A percentile compares a stretch with the other conserved stretches of the same genome.
phyloP scores from a whole-genome alignment of 64 coral and sea anemone species.

The Cladopsammia gracilis region DNA sequence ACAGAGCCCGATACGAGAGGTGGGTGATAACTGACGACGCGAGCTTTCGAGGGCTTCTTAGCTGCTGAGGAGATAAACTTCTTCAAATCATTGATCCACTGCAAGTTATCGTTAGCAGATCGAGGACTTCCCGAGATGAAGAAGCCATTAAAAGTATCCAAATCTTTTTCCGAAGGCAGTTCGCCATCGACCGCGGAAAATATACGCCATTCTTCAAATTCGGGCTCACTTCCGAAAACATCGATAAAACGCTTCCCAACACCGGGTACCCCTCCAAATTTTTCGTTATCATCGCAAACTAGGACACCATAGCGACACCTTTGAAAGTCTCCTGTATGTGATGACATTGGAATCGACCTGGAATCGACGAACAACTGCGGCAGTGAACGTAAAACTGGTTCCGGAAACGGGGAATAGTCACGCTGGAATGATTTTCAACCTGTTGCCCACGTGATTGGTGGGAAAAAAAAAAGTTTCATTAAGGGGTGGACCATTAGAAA shows the following conservation, averaged over 20 bases:
- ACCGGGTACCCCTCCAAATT: conserved; percentile 2
- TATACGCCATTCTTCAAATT: conserved; percentile 8
- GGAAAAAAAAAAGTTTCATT: too few species aligned
- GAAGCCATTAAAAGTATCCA: conserved; percentile 54
- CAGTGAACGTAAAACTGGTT: too few species aligned
- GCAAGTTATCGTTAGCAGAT: conserved; percentile 42
- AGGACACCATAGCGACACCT: neutral
- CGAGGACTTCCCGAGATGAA: conserved; percentile 32
- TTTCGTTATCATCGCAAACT: conserved; percentile 44
- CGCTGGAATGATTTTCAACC: too few species aligned
- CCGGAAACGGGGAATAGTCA: too few species aligned
- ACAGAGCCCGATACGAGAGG: too few species aligned
- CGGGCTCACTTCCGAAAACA: conserved; percentile 6
- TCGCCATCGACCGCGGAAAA: conserved; percentile 35
- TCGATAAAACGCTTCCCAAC: conserved; percentile 5
- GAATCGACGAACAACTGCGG: too few species aligned
- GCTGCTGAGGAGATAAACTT: conserved; percentile 26
- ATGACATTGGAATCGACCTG: too few species aligned
- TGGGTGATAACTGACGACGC: too few species aligned
- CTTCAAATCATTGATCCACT: conserved; percentile 54
- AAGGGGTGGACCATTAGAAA: too few species aligned
- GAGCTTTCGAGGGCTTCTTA: neutral
- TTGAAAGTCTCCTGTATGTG: too few species aligned
- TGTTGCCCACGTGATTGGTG: too few species aligned
- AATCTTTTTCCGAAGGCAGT: conserved; percentile 13